These are phyloP conservation scores for Ceratothoa steindachneri DNA, from an alignment of 2,888 invertebrate species.

Conservation along the genomic window DNA sequence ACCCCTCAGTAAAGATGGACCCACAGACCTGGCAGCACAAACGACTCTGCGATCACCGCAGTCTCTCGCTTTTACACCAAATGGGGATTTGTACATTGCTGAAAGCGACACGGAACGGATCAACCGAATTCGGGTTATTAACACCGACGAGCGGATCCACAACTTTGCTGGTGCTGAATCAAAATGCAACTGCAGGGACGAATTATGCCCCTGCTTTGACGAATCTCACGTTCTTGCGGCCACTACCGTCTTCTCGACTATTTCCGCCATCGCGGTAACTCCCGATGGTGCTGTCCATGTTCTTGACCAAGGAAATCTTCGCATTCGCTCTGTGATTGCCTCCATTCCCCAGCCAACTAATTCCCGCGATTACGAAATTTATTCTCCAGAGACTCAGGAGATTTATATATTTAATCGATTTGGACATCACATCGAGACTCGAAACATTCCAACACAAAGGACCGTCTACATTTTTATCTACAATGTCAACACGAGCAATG, in stretches of 20 bases:
- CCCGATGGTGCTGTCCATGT: constrained; percentile 92
- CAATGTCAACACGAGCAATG: constrained; percentile 93
- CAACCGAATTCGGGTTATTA: constrained; percentile 85
- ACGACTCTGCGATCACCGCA: constrained; percentile 86
- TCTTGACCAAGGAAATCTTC: constrained; percentile 75
- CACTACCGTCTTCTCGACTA: constrained; percentile 88
- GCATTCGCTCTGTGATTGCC: constrained; percentile 60
- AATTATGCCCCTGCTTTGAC: constrained; percentile 78
- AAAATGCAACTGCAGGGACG: constrained; percentile 86
- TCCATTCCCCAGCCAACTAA: constrained; percentile 52
- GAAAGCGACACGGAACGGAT: constrained; percentile 94
- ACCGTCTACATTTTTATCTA: constrained; percentile 90
- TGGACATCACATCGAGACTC: constrained; percentile 90
- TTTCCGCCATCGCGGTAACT: constrained; percentile 85
- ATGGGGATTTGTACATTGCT: constrained; percentile 81
- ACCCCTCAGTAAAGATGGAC: constrained; percentile 56
- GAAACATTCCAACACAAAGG: constrained; percentile 90
- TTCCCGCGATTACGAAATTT: constrained; percentile 84
- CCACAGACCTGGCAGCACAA: constrained; percentile 81
- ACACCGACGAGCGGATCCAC: constrained; percentile 86
- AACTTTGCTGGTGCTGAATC: constrained; percentile 90
- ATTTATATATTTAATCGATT: constrained; percentile 88
- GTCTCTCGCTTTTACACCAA: constrained; percentile 88
- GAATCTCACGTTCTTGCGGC: constrained; percentile 86
- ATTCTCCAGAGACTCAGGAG: constrained; percentile 91